These are phyloP conservation scores for Pachydiplax longipennis DNA, from an alignment of 2,888 invertebrate genomes.

Conservation along the genomic window DNA sequence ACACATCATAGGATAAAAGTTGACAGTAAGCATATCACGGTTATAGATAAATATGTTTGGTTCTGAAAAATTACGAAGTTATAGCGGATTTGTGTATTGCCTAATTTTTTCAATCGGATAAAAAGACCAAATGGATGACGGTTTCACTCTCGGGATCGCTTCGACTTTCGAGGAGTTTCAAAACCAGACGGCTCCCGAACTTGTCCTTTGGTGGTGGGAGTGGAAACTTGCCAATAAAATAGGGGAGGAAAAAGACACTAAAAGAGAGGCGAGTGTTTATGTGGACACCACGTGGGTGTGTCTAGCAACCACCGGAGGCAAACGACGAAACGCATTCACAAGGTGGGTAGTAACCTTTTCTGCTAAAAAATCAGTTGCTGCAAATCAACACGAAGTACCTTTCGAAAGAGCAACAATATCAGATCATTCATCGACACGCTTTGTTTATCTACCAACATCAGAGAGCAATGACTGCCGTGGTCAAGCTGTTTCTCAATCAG, in stretches of 20 bases:
- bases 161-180: neutral
- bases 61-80: neutral
- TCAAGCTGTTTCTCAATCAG: too few relatives aligned
- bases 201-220: neutral
- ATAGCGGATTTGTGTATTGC: neutral
- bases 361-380: too few relatives aligned
- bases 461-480: too few relatives aligned
- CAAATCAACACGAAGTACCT: too few relatives aligned
- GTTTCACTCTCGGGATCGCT: neutral
- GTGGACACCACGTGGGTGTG: constrained; percentile 2
- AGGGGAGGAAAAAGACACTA: neutral
- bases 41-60: neutral
- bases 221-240: neutral
- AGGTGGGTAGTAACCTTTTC: neutral
- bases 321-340: neutral
- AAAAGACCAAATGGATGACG: neutral
- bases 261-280: neutral
- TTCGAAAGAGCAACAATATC: too few relatives aligned
- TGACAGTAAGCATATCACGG: neutral
- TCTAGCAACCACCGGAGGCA: neutral
- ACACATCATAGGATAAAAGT: too few relatives aligned
- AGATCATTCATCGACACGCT: too few relatives aligned
- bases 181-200: neutral
- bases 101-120: neutral
- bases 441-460: too few relatives aligned